Evolutionary conservation across 2,113 vertebrate genomes (phyloP).

Genomic region (Seriola aureovittata): DNA sequence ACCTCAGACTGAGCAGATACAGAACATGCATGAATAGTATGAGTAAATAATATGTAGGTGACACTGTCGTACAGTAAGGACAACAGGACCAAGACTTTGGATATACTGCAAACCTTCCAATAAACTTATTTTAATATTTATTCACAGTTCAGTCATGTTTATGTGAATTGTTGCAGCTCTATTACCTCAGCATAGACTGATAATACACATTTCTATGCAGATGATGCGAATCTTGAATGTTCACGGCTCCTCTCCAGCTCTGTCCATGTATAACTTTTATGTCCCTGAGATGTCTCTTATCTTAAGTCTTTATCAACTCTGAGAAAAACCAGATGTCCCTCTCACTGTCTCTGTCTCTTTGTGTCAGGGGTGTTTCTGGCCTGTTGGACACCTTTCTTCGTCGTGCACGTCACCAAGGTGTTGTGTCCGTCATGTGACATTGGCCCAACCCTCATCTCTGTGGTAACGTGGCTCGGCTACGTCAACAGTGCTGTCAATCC

Average conservation of each 20-base stretch:
- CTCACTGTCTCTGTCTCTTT: neutral
- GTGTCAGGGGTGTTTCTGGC: slow-evolving; percentile 83
- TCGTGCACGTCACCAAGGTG: slow-evolving; percentile 84
- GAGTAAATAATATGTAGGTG: neutral
- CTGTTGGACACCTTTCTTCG: slow-evolving; percentile 86
- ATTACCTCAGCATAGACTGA: neutral
- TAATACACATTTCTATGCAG: neutral
- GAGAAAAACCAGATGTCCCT: neutral
- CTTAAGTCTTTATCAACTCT: no score
- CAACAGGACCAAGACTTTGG: no score
- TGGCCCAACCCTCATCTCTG: slow-evolving; percentile 79
- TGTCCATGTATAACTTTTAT: no score
- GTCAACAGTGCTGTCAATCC: slow-evolving; percentile 86
- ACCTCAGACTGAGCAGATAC: neutral
- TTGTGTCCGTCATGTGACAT: slow-evolving; percentile 80
- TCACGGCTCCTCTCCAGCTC: no score
- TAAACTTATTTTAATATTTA: no score
- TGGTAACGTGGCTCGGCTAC: slow-evolving; percentile 87
- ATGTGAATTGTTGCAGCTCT: no score
- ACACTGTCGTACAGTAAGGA: no score
- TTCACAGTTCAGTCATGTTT: no score
- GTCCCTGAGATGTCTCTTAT: no score
- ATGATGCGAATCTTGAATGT: no score
- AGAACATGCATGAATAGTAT: neutral
- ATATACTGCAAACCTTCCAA: no score